A percentile compares a stretch with the other conserved stretches of the same genome.
Conservation (phyloP, 2,797 vertebrate genomes). For the Neosilurus mollespiculum region DNA sequence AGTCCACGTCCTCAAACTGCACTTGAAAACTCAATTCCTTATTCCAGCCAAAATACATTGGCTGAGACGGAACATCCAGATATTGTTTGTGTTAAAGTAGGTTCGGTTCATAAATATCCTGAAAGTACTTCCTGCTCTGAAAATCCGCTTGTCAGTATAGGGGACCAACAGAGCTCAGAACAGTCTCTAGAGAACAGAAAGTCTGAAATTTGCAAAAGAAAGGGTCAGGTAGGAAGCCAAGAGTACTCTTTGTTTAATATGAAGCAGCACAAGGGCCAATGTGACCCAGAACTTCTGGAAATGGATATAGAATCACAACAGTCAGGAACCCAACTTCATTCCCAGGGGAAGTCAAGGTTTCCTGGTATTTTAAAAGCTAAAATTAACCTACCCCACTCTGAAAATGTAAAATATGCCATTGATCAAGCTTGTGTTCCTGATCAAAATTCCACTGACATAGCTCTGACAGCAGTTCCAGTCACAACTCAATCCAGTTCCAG, state of each 20-base stretch:
- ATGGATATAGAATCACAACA: constrained; percentile 23
- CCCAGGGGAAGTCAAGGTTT: constrained; percentile 5
- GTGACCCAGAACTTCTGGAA: constrained; percentile 4
- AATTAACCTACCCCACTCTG: not conserved
- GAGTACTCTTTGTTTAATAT: not conserved
- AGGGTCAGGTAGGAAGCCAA: not conserved
- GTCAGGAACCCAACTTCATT: constrained; percentile 2
- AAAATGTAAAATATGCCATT: not conserved
- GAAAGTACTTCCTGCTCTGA: constrained; percentile 11
- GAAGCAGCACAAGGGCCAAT: not conserved
- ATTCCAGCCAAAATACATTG: constrained; percentile 7
- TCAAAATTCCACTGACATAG: not conserved
- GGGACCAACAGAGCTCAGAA: not conserved
- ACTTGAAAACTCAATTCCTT: constrained; percentile 15
- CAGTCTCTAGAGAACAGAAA: not conserved
- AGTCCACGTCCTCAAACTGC: not conserved
- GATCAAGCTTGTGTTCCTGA: constrained; percentile 2
- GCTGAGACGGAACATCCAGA: constrained; percentile 22
- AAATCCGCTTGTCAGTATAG: not conserved
- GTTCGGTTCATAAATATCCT: constrained; percentile 1
- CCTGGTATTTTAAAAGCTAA: not conserved
- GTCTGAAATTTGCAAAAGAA: constrained; percentile 8
- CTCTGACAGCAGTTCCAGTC: constrained; percentile 5
- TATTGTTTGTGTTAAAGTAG: constrained; percentile 24
- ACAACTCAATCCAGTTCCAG: constrained; percentile 21